phyloP scores from a whole-genome alignment of 2,797 vertebrate genomes.

The Aeoliscus strigatus region DNA sequence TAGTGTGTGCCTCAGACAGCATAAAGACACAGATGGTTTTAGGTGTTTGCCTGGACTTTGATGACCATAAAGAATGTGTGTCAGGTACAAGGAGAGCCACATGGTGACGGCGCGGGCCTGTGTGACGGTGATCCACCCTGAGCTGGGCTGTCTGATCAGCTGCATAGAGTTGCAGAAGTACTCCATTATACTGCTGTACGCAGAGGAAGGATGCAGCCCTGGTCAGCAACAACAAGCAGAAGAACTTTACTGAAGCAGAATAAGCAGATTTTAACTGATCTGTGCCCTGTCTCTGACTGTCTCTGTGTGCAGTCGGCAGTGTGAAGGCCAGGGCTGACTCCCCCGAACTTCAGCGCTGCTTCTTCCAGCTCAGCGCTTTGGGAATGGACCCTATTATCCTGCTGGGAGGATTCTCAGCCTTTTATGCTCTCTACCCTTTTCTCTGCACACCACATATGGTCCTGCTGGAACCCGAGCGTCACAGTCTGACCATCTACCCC shows the following conservation, averaged over 20 bases:
- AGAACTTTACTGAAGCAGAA: background rate
- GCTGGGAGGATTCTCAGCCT: constrained; percentile 59
- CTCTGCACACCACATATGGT: constrained; percentile 51
- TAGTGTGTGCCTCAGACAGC: no score
- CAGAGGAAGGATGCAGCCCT: constrained; percentile 63
- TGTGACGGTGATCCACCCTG: constrained; percentile 67
- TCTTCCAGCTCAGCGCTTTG: constrained; percentile 66
- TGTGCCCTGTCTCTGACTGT: constrained; percentile 10
- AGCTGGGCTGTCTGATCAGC: constrained; percentile 67
- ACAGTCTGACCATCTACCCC: constrained; percentile 54
- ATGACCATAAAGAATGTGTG: no score
- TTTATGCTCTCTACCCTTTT: constrained; percentile 56
- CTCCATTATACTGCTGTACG: constrained; percentile 68
- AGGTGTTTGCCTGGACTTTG: constrained; percentile 12
- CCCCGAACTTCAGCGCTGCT: constrained; percentile 62
- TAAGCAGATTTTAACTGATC: background rate
- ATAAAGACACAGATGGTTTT: no score
- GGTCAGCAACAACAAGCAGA: constrained; percentile 30
- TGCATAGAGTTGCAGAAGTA: constrained; percentile 68
- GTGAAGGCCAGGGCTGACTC: constrained; percentile 52
- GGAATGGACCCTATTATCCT: constrained; percentile 71
- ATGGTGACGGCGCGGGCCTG: constrained; percentile 60
- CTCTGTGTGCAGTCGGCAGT: constrained; percentile 52
- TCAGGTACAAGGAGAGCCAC: constrained; percentile 64
- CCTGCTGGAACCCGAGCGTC: constrained; percentile 45